A percentile compares a stretch with the other conserved stretches of the same genome.
phyloP scores from a whole-genome alignment of 2,797 vertebrate species.

The Mionectes olivaceus region DNA sequence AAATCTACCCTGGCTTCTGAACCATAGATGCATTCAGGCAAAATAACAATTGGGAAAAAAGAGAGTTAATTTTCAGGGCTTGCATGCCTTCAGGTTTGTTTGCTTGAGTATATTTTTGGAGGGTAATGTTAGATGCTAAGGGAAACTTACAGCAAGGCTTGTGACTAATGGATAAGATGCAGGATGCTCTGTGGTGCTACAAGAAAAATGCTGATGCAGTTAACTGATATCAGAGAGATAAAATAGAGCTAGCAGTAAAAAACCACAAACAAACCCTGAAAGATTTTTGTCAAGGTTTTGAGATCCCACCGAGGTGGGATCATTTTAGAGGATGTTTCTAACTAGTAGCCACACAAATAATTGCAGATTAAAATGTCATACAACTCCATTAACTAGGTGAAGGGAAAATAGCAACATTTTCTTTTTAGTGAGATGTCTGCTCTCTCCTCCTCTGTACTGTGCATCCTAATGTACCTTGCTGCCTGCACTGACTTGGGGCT shows the following conservation, averaged over 20 bases:
- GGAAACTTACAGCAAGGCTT: constrained; percentile 48
- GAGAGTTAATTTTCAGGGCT: not conserved
- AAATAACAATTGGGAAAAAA: not conserved
- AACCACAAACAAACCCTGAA: not conserved
- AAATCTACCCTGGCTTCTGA: constrained; percentile 23
- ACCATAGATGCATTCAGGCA: not conserved
- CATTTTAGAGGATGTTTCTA: constrained; percentile 21
- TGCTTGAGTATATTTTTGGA: constrained; percentile 49
- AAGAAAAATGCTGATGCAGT: constrained; percentile 49
- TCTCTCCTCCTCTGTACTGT: constrained; percentile 51
- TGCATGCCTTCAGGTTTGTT: constrained; percentile 41
- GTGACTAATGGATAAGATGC: constrained; percentile 34
- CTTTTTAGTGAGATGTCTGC: constrained; percentile 78
- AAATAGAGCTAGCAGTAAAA: not conserved
- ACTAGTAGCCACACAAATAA: constrained; percentile 56
- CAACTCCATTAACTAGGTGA: constrained; percentile 78
- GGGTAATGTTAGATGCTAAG: constrained; percentile 2
- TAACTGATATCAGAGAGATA: constrained; percentile 16
- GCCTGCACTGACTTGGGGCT: constrained; percentile 68
- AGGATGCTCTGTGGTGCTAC: not conserved
- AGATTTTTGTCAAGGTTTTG: constrained; percentile 22
- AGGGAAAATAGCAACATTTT: constrained; percentile 79
- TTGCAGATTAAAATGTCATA: constrained; percentile 55
- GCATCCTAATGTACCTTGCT: constrained; percentile 70
- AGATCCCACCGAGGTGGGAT: not conserved